Base-by-base conservation (phyloP, 37 sponge, comb jelly and placozoan genomes). In the Axinella damicornis region DNA sequence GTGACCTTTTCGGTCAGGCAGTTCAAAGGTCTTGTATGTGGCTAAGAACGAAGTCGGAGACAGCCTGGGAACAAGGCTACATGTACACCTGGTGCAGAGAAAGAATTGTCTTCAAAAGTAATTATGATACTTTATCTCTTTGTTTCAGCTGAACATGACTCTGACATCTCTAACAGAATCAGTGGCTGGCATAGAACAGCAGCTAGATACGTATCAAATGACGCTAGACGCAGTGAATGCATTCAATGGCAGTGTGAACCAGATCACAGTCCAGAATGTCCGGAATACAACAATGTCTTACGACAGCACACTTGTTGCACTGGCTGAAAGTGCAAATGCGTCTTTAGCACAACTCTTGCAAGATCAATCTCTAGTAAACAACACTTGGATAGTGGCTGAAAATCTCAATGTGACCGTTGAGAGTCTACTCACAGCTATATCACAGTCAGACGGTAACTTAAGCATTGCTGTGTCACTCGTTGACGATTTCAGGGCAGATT, bases 171-270 rank as follows among this genome's bases (percentile, higher is more conserved):
- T 59, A 9, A 22, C 2, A 0, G 39, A 59, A 20, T 11, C 20
- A 58, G 60, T 53, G 6, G 31, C 14, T 5, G 40, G 0, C 12
- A 69, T 70, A 0, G n/a, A 81, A 25, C 18, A 28, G 15, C 35
- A 55, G 12, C 27, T 81, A 24, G 40, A 37, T 11, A 16, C 22
- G 24, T 59, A 39, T 33, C 25, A 35, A 33, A 0, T 20, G 24
- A 81, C 57, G 57, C 82, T 81, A 11, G 60, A 41, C 20, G 57
- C 0, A 11, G 55, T 71, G 5, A 21, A 15, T 34, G 70, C 17
- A 70, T 81, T 71, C 69, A 60, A 81, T 56, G 82, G 82, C 24
- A 71, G 71, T n/a, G 59, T 81, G 17, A 81, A 81, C 57, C 46
- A 35, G 71, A 58, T 39, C 2, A 14, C 25, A 33, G 60, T 81